phyloP scores from a whole-genome alignment of 2,797 vertebrate species.

The Platalea minor region DNA sequence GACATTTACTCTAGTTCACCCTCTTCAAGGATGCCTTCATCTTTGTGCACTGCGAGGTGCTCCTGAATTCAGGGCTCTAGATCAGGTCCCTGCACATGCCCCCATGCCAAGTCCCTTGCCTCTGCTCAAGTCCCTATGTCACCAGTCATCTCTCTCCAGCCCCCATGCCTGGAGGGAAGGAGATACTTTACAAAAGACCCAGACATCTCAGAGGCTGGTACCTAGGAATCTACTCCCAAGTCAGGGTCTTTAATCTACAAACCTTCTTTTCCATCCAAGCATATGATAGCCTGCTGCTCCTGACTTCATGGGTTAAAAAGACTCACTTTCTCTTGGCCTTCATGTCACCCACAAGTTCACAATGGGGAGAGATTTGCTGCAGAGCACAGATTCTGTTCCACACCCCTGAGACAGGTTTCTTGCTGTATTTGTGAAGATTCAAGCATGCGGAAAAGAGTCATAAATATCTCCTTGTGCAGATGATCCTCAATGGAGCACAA shows the following conservation, averaged over 20 bases:
- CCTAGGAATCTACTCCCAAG: not conserved
- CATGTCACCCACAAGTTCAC: not conserved
- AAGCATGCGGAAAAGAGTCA: not conserved
- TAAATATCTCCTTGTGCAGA: not conserved
- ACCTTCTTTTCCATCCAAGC: not conserved
- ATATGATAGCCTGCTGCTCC: not conserved
- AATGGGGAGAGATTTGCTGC: not conserved
- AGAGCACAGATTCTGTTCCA: not conserved
- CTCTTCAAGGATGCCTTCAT: not conserved
- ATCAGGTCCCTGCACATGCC: not conserved
- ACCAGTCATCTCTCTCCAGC: not conserved
- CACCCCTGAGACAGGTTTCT: not conserved
- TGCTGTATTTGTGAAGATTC: not conserved
- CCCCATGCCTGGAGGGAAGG: not conserved
- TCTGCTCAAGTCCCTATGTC: not conserved
- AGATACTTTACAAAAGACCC: not conserved
- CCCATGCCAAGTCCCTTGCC: not conserved
- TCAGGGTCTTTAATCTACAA: not conserved
- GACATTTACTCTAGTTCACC: not conserved
- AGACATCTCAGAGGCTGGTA: not conserved
- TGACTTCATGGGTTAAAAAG: not conserved
- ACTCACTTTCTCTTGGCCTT: not conserved
- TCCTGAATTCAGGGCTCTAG: not conserved
- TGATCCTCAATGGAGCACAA: not conserved
- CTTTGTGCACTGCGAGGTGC: not conserved